Evolutionary conservation across 2,797 vertebrate species (phyloP), one percentile per base, ranked within the genome.

Genomic region (Aplochiton taeniatus): DNA sequence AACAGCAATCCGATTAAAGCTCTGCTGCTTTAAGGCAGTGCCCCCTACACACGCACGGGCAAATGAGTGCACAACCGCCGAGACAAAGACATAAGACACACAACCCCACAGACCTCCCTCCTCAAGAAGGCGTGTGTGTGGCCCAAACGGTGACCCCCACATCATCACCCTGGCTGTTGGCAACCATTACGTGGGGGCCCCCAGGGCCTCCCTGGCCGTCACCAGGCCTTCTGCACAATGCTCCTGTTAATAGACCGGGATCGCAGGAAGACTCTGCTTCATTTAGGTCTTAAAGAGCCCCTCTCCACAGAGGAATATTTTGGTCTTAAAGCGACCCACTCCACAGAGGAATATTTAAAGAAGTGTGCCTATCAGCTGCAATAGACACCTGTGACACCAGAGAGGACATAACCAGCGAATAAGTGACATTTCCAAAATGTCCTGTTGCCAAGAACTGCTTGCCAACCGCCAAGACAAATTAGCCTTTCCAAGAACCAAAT

Each of bases 1-100:
- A 59, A 70, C 58, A 67, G 68, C 87, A 91, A 90, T 91, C 87
- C 74, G 85, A 91, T 92, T 92, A 91, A 76, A 85, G 83, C 61
- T 70, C 68, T 67, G 85, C 79, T 83, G 81, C 85, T 68, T 70
- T 63, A 69, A 82, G 76, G 82, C 54, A 14, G 53, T 10, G 9
- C 53, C 31, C 42, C 41, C 13, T 43, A 48, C 45, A 20, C 72
- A 48, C 62, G 53, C 54, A 69, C 58, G 44, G 53, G 70, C 72
- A 18, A 50, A 59, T 65, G 42, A n/a, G 16, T 11, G 59, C 41
- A 45, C 66, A 19, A 45, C 42, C 51, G 11, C 51, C 14, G 63
- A 20, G 52, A 54, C 8, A 11, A 9, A 3, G 52, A 4, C 50
- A 66, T 16, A 13, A n/a, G 63, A 7, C 50, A 43, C 1, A 42